A percentile compares a stretch with the other conserved stretches of the same genome.
phyloP scores from a whole-genome alignment of 2,888 invertebrate genomes.

The Tubiluchus corallicola region DNA sequence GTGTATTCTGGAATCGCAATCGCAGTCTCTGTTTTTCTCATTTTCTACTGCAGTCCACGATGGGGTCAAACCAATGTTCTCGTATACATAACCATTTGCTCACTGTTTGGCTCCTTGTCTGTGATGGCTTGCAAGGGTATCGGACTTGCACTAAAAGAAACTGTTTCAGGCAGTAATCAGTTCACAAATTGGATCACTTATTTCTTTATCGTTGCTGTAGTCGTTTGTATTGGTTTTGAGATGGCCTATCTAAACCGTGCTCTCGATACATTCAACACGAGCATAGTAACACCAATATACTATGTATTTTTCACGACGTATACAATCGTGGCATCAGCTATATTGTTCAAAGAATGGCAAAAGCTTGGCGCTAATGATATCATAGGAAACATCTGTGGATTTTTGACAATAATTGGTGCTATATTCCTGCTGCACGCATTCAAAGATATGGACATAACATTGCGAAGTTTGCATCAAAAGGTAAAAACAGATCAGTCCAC shows the following conservation, averaged over 20 bases:
- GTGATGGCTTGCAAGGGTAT: conserved; percentile 87
- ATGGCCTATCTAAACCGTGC: conserved; percentile 86
- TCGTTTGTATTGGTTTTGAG: conserved; percentile 66
- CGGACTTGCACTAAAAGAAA: conserved; percentile 65
- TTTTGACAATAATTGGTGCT: conserved; percentile 62
- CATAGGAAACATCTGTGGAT: conserved; percentile 67
- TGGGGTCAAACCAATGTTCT: conserved; percentile 64
- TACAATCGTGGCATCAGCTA: conserved; percentile 73
- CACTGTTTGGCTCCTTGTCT: conserved; percentile 73
- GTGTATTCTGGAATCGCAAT: conserved; percentile 52
- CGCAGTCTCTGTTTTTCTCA: conserved; percentile 42
- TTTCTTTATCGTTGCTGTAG: conserved; percentile 47
- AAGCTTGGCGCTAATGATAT: conserved; percentile 53
- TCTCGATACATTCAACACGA: conserved; percentile 80
- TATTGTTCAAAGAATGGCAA: conserved; percentile 77
- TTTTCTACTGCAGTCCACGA: conserved; percentile 52
- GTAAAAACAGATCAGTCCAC: too few species aligned
- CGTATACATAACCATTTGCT: conserved; percentile 73
- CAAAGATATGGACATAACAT: conserved; percentile 52
- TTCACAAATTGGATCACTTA: conserved; percentile 59
- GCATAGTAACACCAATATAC: conserved; percentile 86
- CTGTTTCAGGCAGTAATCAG: conserved; percentile 52
- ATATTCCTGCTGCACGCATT: conserved; percentile 78
- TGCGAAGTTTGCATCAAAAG: too few species aligned
- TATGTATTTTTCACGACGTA: conserved; percentile 90